Conservation (phyloP, 2,888 invertebrate species). For the Blomia tropicalis region DNA sequence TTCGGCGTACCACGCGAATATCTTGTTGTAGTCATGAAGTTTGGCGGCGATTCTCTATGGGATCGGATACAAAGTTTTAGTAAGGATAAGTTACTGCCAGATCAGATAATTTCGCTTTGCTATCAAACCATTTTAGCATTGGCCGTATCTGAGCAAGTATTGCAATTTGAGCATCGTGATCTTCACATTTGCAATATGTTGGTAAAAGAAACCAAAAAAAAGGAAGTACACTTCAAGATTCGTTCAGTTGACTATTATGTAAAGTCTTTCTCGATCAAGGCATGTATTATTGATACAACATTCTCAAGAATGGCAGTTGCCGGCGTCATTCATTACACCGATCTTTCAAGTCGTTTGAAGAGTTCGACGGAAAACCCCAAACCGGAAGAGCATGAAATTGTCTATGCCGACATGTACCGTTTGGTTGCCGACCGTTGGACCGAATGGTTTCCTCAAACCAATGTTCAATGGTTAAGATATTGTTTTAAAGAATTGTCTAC, state of each 20-base stretch:
- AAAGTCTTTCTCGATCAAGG: constrained; percentile 38
- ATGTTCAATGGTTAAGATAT: constrained; percentile 13
- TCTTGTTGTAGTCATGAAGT: constrained; percentile 24
- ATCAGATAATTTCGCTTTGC: constrained; percentile 19
- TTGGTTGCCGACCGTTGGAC: constrained; percentile 4
- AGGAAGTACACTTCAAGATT: constrained; percentile 43
- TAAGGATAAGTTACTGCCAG: constrained; percentile 11
- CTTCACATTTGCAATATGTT: constrained; percentile 89
- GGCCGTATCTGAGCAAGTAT: constrained; percentile 64
- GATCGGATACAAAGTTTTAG: background rate
- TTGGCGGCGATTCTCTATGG: constrained; percentile 24
- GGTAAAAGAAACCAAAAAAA: constrained; percentile 48
- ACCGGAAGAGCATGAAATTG: constrained; percentile 16
- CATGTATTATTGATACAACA: constrained; percentile 76
- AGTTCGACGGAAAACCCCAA: background rate
- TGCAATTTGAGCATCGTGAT: constrained; percentile 87
- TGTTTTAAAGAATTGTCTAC: background rate
- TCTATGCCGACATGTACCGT: constrained; percentile 3
- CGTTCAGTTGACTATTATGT: constrained; percentile 33
- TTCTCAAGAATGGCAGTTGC: constrained; percentile 46
- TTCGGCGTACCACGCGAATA: constrained; percentile 15
- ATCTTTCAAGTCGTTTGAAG: constrained; percentile 13
- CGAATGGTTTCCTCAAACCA: constrained; percentile 17
- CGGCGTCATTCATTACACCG: constrained; percentile 3
- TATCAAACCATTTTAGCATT: constrained; percentile 63